Evolutionary conservation across 2,797 vertebrate genomes (phyloP).

Genomic region (Atherinosoma microstoma): DNA sequence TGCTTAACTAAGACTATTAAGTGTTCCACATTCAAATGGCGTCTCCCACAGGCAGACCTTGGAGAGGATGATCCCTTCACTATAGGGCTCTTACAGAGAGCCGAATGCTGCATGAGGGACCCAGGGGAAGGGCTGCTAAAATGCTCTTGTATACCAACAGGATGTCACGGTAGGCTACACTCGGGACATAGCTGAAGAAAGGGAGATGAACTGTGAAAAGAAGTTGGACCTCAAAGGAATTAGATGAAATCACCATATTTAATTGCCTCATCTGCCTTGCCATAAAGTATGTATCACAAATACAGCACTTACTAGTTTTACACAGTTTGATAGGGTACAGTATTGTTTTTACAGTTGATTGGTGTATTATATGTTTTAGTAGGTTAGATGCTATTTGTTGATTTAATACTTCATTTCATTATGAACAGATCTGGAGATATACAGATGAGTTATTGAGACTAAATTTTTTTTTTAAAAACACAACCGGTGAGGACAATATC

Average conservation of each 20-base stretch:
- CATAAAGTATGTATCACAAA: constrained; percentile 32
- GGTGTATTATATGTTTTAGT: neutral
- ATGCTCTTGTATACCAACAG: constrained; percentile 44
- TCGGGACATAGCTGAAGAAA: constrained; percentile 14
- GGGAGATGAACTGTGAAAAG: constrained; percentile 1
- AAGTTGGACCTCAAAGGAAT: constrained; percentile 34
- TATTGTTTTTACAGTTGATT: neutral
- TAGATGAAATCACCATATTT: constrained; percentile 12
- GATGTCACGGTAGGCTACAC: constrained; percentile 53
- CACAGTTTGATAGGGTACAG: neutral
- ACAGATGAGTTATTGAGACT: constrained; percentile 25
- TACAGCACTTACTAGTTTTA: neutral
- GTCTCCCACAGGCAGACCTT: constrained; percentile 69
- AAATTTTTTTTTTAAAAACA: too few relatives aligned
- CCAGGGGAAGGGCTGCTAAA: constrained; percentile 30
- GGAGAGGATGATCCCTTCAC: constrained; percentile 67
- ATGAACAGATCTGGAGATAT: constrained; percentile 27
- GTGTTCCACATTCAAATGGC: constrained; percentile 70
- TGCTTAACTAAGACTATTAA: constrained; percentile 79
- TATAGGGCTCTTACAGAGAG: constrained; percentile 37
- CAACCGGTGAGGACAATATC: constrained; percentile 49
- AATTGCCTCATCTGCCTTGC: constrained; percentile 14
- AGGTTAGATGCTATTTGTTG: neutral
- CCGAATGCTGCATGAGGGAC: constrained; percentile 21
- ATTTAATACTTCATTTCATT: neutral